Percentiles rank a stretch among this genome's conserved stretches.
Evolutionary conservation across 2,797 vertebrate species (phyloP).

Genomic region (Phalanger gymnotis): DNA sequence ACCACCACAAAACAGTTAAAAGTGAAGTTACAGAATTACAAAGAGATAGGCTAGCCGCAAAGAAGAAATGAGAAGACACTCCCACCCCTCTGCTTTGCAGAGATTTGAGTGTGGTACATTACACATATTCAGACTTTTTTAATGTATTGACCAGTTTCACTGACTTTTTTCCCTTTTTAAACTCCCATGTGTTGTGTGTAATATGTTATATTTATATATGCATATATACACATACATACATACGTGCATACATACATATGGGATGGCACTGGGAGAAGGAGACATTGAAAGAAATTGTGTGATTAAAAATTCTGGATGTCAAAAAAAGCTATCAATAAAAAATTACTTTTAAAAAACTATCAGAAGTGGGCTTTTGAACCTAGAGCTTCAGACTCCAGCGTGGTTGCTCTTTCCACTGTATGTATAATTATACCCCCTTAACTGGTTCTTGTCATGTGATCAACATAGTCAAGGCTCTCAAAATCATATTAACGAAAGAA

Average conservation of each 20-base stretch:
- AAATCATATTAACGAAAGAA: background rate
- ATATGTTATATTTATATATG: no score
- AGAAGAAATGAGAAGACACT: background rate
- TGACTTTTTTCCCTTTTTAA: background rate
- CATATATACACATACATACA: background rate
- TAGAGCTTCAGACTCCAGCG: background rate
- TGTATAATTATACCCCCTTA: background rate
- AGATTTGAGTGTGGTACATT: background rate
- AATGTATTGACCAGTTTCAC: background rate
- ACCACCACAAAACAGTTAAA: background rate
- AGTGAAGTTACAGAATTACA: background rate
- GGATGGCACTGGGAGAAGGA: background rate
- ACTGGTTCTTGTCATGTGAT: background rate
- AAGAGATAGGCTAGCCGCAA: background rate
- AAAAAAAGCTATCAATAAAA: background rate
- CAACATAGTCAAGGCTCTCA: background rate
- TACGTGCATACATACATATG: background rate
- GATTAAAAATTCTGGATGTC: background rate
- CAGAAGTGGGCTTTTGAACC: background rate
- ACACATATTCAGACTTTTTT: background rate
- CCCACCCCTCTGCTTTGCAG: background rate
- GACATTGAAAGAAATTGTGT: background rate
- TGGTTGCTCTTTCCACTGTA: background rate
- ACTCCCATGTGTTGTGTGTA: background rate
- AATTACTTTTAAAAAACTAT: background rate